Conservation (phyloP, 2,113 vertebrate species). For the Chionis minor region DNA sequence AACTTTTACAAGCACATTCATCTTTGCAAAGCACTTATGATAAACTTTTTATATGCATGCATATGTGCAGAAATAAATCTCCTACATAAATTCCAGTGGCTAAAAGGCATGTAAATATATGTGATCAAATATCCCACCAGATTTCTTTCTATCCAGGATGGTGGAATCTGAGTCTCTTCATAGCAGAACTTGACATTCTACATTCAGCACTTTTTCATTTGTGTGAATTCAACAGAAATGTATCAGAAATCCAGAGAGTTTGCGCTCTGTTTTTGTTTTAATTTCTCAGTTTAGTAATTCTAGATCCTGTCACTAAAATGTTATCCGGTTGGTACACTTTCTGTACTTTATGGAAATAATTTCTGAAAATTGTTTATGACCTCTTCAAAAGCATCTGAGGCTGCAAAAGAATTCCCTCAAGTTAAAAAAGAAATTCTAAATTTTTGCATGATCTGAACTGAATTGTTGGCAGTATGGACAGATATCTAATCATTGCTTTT, state of each 20-base stretch:
- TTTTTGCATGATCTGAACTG: neutral
- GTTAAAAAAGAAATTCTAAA: neutral
- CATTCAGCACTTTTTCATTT: neutral
- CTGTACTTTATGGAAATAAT: neutral
- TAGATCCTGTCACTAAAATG: neutral
- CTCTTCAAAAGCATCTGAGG: neutral
- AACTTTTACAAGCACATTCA: neutral
- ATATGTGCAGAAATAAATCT: neutral
- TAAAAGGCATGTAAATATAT: neutral
- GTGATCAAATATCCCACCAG: neutral
- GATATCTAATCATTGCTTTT: conserved; percentile 7
- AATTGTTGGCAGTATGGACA: neutral
- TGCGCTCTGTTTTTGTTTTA: neutral
- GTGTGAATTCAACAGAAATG: neutral
- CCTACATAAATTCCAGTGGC: neutral
- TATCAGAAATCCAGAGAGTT: neutral
- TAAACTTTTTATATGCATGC: neutral
- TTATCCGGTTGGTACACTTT: neutral
- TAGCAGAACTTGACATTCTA: neutral
- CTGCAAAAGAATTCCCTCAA: neutral
- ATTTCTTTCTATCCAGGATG: neutral
- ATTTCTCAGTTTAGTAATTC: neutral
- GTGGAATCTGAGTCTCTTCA: neutral
- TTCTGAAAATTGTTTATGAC: neutral
- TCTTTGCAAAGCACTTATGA: neutral